Evolutionary conservation across 2,888 invertebrate species (phyloP).

Genomic region (Habrosyne pyritoides): DNA sequence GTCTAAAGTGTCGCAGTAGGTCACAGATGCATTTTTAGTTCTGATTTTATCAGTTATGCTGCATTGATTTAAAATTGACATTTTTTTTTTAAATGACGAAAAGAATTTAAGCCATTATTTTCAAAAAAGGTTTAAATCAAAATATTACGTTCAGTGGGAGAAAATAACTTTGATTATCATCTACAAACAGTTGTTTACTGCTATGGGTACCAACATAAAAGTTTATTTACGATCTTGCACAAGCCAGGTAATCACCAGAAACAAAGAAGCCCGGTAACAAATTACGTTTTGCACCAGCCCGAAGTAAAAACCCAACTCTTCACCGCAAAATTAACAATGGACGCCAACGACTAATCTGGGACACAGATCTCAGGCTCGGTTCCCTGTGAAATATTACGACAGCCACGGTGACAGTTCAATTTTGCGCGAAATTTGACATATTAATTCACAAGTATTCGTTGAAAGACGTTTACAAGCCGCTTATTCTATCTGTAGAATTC

Average conservation of each 20-base stretch:
- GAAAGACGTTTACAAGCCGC: conserved; percentile 16
- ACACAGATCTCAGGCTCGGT: conserved; percentile 22
- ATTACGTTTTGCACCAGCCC: conserved; percentile 1
- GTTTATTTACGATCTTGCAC: background rate
- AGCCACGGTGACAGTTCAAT: conserved; percentile 35
- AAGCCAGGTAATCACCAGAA: background rate
- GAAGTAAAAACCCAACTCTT: conserved; percentile 27
- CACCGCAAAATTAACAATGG: conserved; percentile 34
- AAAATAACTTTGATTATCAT: background rate
- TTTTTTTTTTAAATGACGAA: too few species aligned
- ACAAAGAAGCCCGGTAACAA: background rate
- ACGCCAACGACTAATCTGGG: conserved; percentile 32
- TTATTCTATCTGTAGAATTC: conserved; percentile 14
- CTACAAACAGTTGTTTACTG: background rate
- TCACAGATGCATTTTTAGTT: conserved; percentile 1
- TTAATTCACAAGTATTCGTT: conserved; percentile 17
- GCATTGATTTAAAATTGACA: background rate
- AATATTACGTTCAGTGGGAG: too few species aligned
- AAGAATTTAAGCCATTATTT: too few species aligned
- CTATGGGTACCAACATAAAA: background rate
- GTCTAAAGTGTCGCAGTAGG: background rate
- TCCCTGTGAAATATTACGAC: conserved; percentile 37
- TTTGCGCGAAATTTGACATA: conserved; percentile 35
- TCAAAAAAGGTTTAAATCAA: too few species aligned
- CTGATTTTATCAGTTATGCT: background rate